phyloP scores from a whole-genome alignment of 1,140 invertebrate genomes.

The Pinna nobilis region DNA sequence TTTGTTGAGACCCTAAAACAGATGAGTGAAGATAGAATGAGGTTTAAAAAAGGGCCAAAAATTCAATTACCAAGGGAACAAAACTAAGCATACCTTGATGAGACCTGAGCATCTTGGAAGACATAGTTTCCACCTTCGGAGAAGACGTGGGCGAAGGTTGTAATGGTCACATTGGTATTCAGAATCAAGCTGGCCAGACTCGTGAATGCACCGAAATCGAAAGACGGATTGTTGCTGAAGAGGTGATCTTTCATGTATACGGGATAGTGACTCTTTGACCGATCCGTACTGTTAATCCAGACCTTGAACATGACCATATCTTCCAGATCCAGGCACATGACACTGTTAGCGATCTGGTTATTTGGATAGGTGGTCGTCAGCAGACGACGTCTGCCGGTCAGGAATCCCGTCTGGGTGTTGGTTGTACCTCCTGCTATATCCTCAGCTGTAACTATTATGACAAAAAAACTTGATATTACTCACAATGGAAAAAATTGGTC shows the following conservation, averaged over 20 bases:
- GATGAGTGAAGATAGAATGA: too few species aligned
- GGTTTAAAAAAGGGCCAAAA: too few species aligned
- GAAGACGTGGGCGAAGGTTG: conserved; percentile 67
- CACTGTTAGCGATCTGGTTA: conserved; percentile 66
- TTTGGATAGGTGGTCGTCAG: conserved; percentile 53
- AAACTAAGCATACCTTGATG: conserved; percentile 7
- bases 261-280: conserved; percentile 67
- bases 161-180: conserved; percentile 66
- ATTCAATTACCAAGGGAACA: not conserved
- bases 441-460: conserved; percentile 26
- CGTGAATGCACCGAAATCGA: conserved; percentile 70
- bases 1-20: too few species aligned
- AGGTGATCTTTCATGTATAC: conserved; percentile 69
- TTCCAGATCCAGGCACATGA: conserved; percentile 66
- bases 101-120: conserved; percentile 63
- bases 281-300: conserved; percentile 57
- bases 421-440: conserved; percentile 28
- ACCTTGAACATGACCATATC: conserved; percentile 69
- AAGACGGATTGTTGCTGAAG: conserved; percentile 69
- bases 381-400: conserved; percentile 55
- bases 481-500: not conserved
- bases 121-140: conserved; percentile 68
- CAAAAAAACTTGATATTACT: conserved; percentile 1
- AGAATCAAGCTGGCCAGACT: conserved; percentile 61
- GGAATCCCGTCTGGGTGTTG: not conserved